A percentile compares a stretch with the other conserved stretches of the same genome.
These are phyloP conservation scores for Gadus macrocephalus DNA, from an alignment of 2,113 vertebrate species.

Conservation along the genomic window DNA sequence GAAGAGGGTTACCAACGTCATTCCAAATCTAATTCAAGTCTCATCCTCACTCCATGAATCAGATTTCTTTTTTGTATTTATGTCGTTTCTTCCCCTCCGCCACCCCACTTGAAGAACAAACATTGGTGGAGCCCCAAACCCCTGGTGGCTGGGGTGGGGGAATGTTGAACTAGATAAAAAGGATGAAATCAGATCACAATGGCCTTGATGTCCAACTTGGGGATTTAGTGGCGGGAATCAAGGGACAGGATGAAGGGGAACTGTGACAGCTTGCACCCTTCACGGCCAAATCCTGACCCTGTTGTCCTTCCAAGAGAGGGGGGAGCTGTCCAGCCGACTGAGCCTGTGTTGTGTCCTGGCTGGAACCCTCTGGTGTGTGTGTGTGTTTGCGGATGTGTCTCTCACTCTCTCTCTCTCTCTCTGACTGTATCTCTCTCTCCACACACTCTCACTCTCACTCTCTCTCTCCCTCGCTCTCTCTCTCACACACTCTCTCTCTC, in stretches of 20 bases:
- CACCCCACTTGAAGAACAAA: conserved; percentile 22
- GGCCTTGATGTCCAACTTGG: conserved; percentile 63
- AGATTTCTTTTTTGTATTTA: not conserved
- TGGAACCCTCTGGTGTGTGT: conserved; percentile 30
- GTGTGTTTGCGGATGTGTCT: conserved; percentile 16
- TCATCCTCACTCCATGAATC: not conserved
- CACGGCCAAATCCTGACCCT: conserved; percentile 69
- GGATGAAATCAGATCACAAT: conserved; percentile 60
- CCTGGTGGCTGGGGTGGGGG: not conserved
- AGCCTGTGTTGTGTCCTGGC: conserved; percentile 40
- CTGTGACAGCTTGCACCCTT: conserved; percentile 71
- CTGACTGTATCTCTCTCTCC: not conserved
- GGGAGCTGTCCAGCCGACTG: conserved; percentile 60
- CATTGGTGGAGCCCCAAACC: not conserved
- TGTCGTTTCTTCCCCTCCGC: not conserved
- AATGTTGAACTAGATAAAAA: conserved; percentile 56
- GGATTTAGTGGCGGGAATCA: conserved; percentile 55
- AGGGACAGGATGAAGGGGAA: conserved; percentile 55
- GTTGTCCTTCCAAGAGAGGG: conserved; percentile 70
- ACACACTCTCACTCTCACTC: not conserved
- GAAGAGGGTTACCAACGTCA: too few species aligned
- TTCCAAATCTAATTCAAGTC: too few species aligned
- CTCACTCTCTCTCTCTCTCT: conserved; percentile 5
- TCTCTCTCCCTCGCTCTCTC: conserved; percentile 25
- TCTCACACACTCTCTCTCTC: conserved; percentile 8